Conservation (phyloP, 2,113 vertebrate species). For the Canis aureus region DNA sequence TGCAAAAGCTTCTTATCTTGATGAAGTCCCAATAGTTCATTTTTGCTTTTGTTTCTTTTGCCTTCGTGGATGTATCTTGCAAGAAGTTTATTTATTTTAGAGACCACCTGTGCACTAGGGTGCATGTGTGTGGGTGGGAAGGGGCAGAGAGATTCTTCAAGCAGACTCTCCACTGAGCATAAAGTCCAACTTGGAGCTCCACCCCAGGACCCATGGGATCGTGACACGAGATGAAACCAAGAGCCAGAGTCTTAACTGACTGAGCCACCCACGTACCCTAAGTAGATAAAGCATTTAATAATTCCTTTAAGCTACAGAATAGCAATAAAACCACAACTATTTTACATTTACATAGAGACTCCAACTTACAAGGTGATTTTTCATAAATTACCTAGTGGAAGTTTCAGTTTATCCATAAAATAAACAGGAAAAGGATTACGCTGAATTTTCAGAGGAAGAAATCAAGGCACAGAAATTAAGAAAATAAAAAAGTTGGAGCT, state of each 20-base stretch:
- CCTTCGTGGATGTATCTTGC: no score
- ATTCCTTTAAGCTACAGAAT: not conserved
- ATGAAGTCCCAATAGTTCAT: no score
- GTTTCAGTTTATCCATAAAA: not conserved
- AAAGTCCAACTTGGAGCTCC: not conserved
- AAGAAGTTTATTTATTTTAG: not conserved
- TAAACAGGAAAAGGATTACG: not conserved
- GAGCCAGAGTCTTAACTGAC: not conserved
- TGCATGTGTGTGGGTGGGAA: not conserved
- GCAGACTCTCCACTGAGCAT: not conserved
- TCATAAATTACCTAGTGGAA: slow-evolving; percentile 32
- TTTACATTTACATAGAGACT: not conserved
- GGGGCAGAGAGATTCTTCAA: not conserved
- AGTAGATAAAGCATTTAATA: slow-evolving; percentile 6
- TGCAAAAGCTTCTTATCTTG: no score
- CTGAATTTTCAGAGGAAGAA: slow-evolving; percentile 19
- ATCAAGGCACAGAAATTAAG: not conserved
- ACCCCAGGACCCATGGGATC: not conserved
- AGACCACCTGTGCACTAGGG: not conserved
- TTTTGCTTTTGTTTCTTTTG: no score
- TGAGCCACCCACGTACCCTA: not conserved
- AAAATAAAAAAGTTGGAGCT: not conserved
- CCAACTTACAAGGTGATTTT: not conserved
- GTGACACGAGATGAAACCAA: not conserved
- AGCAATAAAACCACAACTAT: not conserved